A percentile compares a stretch with the other conserved stretches of the same genome.
These are phyloP conservation scores for Magallana angulata DNA, from an alignment of 1,140 invertebrate species.

Conservation along the genomic window DNA sequence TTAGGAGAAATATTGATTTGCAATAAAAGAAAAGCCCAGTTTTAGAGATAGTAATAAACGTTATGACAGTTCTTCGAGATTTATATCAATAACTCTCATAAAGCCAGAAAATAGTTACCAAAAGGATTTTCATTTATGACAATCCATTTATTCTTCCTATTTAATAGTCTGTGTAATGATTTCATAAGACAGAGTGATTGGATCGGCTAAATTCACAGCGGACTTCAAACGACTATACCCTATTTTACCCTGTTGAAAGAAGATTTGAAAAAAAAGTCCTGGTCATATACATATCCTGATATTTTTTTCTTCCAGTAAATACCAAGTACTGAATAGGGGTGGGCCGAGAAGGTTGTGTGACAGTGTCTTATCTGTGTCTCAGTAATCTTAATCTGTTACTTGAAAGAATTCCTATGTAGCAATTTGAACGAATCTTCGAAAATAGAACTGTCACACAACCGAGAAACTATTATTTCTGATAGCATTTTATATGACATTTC, in stretches of 20 bases:
- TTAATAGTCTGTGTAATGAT: too few species aligned
- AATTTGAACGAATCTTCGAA: background rate
- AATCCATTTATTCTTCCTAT: background rate
- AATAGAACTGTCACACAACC: background rate
- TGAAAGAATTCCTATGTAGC: background rate
- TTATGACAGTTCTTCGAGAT: background rate
- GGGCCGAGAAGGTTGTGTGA: background rate
- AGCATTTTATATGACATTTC: background rate
- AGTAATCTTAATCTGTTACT: background rate
- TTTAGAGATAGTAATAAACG: background rate
- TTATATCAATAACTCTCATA: slow-evolving; percentile 27
- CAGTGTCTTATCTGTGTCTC: slow-evolving; percentile 9
- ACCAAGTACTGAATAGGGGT: background rate
- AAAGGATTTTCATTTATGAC: slow-evolving; percentile 1
- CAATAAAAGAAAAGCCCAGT: background rate
- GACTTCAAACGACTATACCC: too few species aligned
- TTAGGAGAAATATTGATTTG: slow-evolving; percentile 15
- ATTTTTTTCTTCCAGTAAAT: too few species aligned
- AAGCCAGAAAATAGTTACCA: background rate
- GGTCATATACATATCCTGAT: too few species aligned
- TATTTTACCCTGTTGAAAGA: too few species aligned
- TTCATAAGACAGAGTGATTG: too few species aligned
- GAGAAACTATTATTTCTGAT: slow-evolving; percentile 12
- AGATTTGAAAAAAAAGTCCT: too few species aligned
- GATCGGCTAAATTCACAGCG: too few species aligned